Conservation (phyloP, 2,113 vertebrate species). For the Onychostruthus taczanowskii region DNA sequence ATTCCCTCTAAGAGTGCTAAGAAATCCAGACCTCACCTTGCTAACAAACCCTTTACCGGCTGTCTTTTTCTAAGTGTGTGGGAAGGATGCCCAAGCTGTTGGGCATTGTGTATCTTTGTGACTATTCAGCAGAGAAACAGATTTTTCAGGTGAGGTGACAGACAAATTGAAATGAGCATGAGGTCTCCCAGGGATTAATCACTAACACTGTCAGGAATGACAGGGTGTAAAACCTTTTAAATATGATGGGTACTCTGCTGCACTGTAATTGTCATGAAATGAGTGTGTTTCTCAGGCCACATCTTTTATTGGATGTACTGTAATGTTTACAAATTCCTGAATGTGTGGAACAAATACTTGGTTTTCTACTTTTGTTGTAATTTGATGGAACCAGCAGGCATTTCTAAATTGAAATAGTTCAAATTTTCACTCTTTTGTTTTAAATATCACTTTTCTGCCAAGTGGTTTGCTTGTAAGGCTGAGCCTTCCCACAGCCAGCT, state of each 20-base stretch:
- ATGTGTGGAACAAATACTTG: neutral
- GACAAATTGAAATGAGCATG: neutral
- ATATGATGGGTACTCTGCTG: neutral
- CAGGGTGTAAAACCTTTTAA: neutral
- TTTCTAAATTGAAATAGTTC: neutral
- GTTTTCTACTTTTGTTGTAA: neutral
- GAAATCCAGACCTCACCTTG: neutral
- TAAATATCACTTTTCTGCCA: neutral
- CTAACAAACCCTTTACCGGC: neutral
- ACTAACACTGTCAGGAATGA: neutral
- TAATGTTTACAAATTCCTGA: neutral
- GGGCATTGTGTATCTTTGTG: neutral
- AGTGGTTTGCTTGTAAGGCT: neutral
- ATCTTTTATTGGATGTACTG: neutral
- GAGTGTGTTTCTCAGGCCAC: neutral
- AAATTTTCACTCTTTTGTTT: neutral
- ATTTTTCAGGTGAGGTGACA: neutral
- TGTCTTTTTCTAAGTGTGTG: neutral
- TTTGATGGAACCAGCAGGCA: neutral
- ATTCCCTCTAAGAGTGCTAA: neutral
- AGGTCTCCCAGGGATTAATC: neutral
- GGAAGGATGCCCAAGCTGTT: neutral
- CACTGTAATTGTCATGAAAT: neutral
- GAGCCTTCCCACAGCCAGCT: no score
- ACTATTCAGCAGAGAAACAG: neutral